phyloP scores from a whole-genome alignment of 2,888 invertebrate genomes.

The Drosophila leonis region DNA sequence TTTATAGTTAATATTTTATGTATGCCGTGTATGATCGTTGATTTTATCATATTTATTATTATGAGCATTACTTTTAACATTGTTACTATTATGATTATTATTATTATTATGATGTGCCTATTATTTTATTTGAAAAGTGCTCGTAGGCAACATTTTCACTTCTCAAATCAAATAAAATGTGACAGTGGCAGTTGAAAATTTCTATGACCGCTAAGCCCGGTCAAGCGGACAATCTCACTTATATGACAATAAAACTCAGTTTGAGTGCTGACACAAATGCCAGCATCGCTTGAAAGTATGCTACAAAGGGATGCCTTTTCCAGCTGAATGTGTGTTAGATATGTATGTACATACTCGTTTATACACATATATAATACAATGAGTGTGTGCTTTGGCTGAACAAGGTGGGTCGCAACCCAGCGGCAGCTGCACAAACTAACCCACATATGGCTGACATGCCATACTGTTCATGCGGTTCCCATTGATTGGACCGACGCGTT shows the following conservation, averaged over 20 bases:
- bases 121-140: neutral
- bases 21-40: no score
- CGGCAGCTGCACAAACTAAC: conserved; percentile 73
- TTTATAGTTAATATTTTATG: neutral
- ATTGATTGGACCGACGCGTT: conserved; percentile 19
- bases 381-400: conserved; percentile 2
- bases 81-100: neutral
- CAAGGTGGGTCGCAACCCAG: conserved; percentile 25
- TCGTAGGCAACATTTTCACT: neutral
- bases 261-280: conserved; percentile 26
- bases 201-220: conserved; percentile 1
- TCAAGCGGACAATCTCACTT: conserved; percentile 26
- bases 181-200: neutral
- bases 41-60: neutral
- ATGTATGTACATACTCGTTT: neutral
- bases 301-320: conserved; percentile 32
- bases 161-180: conserved; percentile 5
- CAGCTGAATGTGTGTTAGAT: conserved; percentile 38
- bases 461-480: neutral
- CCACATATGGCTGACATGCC: conserved; percentile 51
- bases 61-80: neutral
- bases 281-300: conserved; percentile 43
- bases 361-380: neutral
- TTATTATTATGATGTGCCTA: neutral
- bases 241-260: conserved; percentile 26